phyloP scores from a whole-genome alignment of 37 sponge, comb jelly and placozoan species.

The Hormiphora californensis region DNA sequence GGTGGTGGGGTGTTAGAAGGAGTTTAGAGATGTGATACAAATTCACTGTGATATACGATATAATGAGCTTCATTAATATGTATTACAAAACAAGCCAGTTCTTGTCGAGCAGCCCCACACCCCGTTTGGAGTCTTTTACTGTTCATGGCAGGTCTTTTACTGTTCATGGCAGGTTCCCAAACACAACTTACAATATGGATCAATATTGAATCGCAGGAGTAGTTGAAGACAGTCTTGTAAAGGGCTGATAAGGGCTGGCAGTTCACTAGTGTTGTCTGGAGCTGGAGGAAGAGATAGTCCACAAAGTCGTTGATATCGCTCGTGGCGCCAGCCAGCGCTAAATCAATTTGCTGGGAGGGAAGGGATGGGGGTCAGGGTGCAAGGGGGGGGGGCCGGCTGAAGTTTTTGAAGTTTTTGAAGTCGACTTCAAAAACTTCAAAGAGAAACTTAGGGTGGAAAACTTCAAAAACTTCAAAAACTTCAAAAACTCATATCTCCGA shows the following conservation, averaged over 20 bases:
- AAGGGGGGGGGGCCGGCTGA: too few relatives aligned
- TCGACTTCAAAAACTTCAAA: too few relatives aligned
- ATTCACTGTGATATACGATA: too few relatives aligned
- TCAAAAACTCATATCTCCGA: too few relatives aligned
- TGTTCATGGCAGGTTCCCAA: background rate
- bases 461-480: too few relatives aligned
- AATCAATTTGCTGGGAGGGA: background rate
- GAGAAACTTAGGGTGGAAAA: too few relatives aligned
- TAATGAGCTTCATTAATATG: too few relatives aligned
- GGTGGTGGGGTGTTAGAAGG: background rate
- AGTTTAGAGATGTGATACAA: background rate
- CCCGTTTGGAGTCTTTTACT: too few relatives aligned
- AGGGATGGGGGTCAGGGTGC: too few relatives aligned
- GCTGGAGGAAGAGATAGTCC: background rate
- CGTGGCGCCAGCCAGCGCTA: background rate
- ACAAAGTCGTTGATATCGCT: background rate
- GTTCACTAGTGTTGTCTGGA: background rate
- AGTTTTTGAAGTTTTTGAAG: too few relatives aligned
- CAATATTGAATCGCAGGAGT: slow-evolving; percentile 1
- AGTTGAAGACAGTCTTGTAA: background rate
- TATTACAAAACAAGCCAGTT: too few relatives aligned
- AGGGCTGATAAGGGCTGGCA: background rate
- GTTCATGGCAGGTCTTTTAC: background rate
- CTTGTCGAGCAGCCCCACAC: too few relatives aligned
- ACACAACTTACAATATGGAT: background rate